These are phyloP conservation scores for Crossocerus cetratus DNA, from an alignment of 2,888 invertebrate species.

Conservation along the genomic window DNA sequence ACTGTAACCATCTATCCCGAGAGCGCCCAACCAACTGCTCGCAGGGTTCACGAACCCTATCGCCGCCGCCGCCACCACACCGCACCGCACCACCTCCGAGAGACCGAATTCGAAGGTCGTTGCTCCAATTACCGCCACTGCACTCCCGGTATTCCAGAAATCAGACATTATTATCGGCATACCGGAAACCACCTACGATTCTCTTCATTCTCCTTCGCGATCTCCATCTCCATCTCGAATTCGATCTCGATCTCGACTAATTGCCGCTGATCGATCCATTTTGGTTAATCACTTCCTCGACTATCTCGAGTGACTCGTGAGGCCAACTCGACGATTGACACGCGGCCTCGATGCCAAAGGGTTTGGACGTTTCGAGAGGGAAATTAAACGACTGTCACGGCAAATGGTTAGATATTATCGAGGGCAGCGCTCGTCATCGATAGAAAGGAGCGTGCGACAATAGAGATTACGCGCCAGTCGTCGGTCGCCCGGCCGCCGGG, in stretches of 20 bases:
- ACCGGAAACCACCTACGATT: slow-evolving; percentile 2
- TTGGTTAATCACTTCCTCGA: too few relatives aligned
- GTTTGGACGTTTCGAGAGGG: too few relatives aligned
- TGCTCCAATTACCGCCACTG: slow-evolving; percentile 60
- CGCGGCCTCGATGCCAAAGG: too few relatives aligned
- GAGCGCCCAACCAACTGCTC: slow-evolving; percentile 44
- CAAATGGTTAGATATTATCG: slow-evolving; percentile 33
- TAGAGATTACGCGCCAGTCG: slow-evolving; percentile 33
- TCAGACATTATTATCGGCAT: slow-evolving; percentile 30
- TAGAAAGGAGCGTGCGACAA: slow-evolving; percentile 32
- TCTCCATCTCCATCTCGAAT: too few relatives aligned
- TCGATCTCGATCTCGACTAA: too few relatives aligned
- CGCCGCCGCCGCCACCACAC: slow-evolving; percentile 40
- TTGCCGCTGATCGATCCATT: not conserved
- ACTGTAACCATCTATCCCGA: slow-evolving; percentile 65
- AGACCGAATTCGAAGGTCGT: slow-evolving; percentile 65
- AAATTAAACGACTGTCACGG: not conserved
- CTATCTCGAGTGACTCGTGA: too few relatives aligned
- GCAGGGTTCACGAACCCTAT: slow-evolving; percentile 65
- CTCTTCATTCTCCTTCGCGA: too few relatives aligned
- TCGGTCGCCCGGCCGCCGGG: too few relatives aligned
- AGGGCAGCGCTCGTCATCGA: slow-evolving; percentile 9
- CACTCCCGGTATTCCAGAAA: slow-evolving; percentile 25
- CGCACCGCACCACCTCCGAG: too few relatives aligned
- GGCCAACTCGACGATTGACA: too few relatives aligned